These are phyloP conservation scores for Pyrrhura leucotis DNA, from an alignment of 2,797 vertebrate genomes.

Conservation along the genomic window DNA sequence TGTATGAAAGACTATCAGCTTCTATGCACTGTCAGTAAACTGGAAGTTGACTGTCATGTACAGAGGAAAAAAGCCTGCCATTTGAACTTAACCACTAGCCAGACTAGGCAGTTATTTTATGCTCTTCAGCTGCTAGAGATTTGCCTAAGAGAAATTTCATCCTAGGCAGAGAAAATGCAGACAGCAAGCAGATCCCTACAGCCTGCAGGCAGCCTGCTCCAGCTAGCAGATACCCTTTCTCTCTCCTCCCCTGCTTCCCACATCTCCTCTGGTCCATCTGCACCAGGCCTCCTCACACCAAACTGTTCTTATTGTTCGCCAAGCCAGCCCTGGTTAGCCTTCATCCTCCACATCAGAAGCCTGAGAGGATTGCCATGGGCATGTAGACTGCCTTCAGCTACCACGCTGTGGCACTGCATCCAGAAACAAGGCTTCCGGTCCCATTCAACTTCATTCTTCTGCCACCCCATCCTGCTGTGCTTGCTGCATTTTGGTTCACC, in stretches of 20 bases:
- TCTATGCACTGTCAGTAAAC: neutral
- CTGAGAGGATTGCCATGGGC: neutral
- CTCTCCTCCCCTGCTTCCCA: accelerated
- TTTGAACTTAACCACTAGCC: neutral
- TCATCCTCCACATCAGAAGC: neutral
- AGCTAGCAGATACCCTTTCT: no score
- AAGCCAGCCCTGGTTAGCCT: neutral
- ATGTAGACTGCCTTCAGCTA: neutral
- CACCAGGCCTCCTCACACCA: neutral
- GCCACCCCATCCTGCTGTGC: neutral
- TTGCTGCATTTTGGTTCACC: neutral
- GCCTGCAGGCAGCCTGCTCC: neutral
- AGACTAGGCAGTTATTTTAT: neutral
- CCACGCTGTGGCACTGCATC: accelerated
- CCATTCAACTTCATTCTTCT: neutral
- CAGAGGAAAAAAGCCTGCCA: accelerated
- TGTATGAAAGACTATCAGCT: neutral
- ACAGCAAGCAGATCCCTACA: neutral
- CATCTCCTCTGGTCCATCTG: neutral
- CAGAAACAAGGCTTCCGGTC: neutral
- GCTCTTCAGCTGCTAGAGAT: neutral
- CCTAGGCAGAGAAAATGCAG: neutral
- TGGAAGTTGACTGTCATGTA: accelerated
- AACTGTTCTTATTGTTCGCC: neutral
- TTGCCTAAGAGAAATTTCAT: neutral